Evolutionary conservation across 2,113 vertebrate species (phyloP).

Genomic region (Sorex araneus): DNA sequence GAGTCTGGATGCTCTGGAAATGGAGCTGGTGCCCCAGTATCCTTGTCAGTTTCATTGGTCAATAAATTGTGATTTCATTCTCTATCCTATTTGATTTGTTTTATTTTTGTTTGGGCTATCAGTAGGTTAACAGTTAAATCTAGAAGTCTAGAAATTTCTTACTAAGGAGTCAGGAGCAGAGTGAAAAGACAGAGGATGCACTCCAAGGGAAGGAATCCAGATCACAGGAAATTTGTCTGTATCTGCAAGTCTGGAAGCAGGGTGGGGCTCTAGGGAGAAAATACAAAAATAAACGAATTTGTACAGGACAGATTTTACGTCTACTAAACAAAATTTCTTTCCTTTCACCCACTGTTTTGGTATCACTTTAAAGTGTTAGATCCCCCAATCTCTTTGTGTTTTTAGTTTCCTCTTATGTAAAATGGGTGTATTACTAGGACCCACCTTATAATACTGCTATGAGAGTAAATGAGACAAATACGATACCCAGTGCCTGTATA

Average conservation of each 20-base stretch:
- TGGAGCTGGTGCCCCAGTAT: neutral
- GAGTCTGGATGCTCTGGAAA: neutral
- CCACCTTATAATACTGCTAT: neutral
- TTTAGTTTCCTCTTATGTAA: constrained; percentile 49
- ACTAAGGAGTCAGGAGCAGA: neutral
- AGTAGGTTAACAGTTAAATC: neutral
- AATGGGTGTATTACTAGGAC: neutral
- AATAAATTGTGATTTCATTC: neutral
- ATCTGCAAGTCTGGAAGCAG: neutral
- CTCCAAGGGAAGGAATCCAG: neutral
- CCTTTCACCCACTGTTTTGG: neutral
- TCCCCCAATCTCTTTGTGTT: neutral
- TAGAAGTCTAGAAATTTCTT: neutral
- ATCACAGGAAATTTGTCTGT: neutral
- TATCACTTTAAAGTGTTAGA: neutral
- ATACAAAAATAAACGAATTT: neutral
- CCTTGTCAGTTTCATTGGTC: neutral
- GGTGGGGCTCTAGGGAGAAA: neutral
- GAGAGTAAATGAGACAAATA: neutral
- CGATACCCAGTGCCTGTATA: fast-evolving
- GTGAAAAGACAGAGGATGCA: neutral
- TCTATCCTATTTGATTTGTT: constrained; percentile 10
- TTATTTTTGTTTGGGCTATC: constrained; percentile 33
- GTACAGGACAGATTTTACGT: neutral
- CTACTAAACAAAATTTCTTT: neutral